Percentiles rank a stretch among this genome's conserved stretches.
phyloP scores from a whole-genome alignment of 2,888 invertebrate species.

The Cyrtodaria siliqua region DNA sequence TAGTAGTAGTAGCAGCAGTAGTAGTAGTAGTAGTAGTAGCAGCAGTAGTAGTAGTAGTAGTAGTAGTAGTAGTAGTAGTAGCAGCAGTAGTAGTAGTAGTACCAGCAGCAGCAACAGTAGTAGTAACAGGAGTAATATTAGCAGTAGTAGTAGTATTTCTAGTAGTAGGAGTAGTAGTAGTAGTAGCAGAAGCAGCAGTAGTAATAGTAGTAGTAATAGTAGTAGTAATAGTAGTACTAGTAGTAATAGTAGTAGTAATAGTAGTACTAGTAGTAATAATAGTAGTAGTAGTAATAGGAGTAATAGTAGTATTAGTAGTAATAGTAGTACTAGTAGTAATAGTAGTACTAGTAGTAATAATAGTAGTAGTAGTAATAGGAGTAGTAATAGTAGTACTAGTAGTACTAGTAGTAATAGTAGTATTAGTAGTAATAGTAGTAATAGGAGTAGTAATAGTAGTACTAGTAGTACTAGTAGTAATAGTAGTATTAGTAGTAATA shows the following conservation, averaged over 20 bases:
- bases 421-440: too few relatives aligned
- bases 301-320: too few relatives aligned
- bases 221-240: slow-evolving; percentile 37
- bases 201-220: slow-evolving; percentile 50
- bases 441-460: too few relatives aligned
- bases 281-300: neutral
- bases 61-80: slow-evolving; percentile 13
- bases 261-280: slow-evolving; percentile 2
- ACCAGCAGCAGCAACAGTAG: slow-evolving; percentile 9
- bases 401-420: too few relatives aligned
- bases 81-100: slow-evolving; percentile 28
- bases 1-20: neutral
- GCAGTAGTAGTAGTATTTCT: slow-evolving; percentile 41
- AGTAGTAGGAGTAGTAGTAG: slow-evolving; percentile 10
- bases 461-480: too few relatives aligned
- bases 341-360: too few relatives aligned
- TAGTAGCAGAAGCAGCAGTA: slow-evolving; percentile 35
- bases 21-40: slow-evolving; percentile 26
- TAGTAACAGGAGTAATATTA: slow-evolving; percentile 17
- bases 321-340: too few relatives aligned
- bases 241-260: slow-evolving; percentile 45
- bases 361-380: too few relatives aligned
- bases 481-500: too few relatives aligned
- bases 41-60: slow-evolving; percentile 37
- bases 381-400: too few relatives aligned